A percentile compares a stretch with the other conserved stretches of the same genome.
Evolutionary conservation across 2,888 invertebrate species (phyloP).

Genomic region (Agrochola lychnidis): DNA sequence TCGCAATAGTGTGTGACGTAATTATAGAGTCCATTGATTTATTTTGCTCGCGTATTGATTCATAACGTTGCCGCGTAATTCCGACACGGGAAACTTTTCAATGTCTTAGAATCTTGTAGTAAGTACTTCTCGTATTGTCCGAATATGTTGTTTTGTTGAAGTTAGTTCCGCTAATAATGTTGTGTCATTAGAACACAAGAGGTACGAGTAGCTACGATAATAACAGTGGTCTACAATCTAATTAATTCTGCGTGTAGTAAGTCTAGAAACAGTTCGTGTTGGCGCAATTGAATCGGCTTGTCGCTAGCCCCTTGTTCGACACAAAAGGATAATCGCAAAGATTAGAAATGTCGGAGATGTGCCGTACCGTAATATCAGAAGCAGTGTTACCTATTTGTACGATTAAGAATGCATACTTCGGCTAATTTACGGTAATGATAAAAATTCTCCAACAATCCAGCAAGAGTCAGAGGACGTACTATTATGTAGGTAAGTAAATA

Average conservation of each 20-base stretch:
- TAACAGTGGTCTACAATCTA: constrained; percentile 75
- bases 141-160: constrained; percentile 8
- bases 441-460: not conserved
- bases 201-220: constrained; percentile 52
- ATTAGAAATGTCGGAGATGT: constrained; percentile 52
- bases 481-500: not conserved
- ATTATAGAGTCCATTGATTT: constrained; percentile 59
- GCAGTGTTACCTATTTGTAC: not conserved
- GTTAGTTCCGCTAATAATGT: constrained; percentile 31
- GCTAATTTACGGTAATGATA: not conserved
- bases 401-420: not conserved
- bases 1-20: constrained; percentile 58
- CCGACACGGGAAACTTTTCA: constrained; percentile 47
- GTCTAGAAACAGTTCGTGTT: constrained; percentile 73
- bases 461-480: not conserved
- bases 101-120: constrained; percentile 31
- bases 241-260: constrained; percentile 76
- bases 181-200: constrained; percentile 45
- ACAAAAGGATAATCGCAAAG: constrained; percentile 70
- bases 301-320: constrained; percentile 70
- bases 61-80: constrained; percentile 33
- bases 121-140: constrained; percentile 14
- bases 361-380: not conserved
- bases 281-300: constrained; percentile 78
- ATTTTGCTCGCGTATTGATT: constrained; percentile 60